phyloP scores from a whole-genome alignment of 2,113 vertebrate genomes.

The rat (Rattus norvegicus) region GRCr8 NC_086022.1:111342001-111342500 shows the following conservation, averaged over 20 bases:
- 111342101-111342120: not conserved
- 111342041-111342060: not conserved
- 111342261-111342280: not conserved
- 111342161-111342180: not conserved
- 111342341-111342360: not conserved
- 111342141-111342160: not conserved
- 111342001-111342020: slow-evolving; percentile 10
- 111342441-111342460: not conserved
- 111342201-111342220: not conserved
- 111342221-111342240: not conserved
- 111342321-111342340: not conserved
- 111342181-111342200: not conserved
- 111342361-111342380: not conserved
- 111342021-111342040: not conserved
- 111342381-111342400: not conserved
- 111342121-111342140: not conserved
- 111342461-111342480: not conserved
- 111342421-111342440: not conserved
- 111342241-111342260: not conserved
- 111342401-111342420: not conserved
- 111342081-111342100: not conserved
- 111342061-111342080: not conserved
- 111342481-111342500: not conserved
- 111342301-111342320: not conserved
- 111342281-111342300: not conserved